Evolutionary conservation across 2,113 vertebrate species (phyloP), one percentile per base, ranked within the genome.

Genomic region (Brachyhypopomus occidentalis): DNA sequence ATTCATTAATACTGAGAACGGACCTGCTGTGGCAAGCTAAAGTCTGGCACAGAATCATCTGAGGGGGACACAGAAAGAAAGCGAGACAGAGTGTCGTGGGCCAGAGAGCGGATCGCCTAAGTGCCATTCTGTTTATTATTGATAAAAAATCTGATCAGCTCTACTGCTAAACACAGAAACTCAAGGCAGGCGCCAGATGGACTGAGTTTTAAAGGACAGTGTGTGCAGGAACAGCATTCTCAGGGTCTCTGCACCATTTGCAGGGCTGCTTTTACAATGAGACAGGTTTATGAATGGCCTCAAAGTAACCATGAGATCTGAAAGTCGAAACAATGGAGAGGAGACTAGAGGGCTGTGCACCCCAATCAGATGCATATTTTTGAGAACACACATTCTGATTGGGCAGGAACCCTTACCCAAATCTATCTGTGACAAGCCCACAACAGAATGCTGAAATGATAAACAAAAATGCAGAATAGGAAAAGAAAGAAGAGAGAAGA

Each of bases 391-490:
- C 78, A 80, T 78, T 78, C 60, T 88, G 80, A 90, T 81, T 88
- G 86, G 86, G 82, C 77, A 75, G 74, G 38, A 38, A 86, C 79
- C 88, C 88, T 92, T 94, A 90, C 86, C 89, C 84, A 84, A 88
- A 89, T 82, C 84, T 81, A 83, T 92, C 90, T 90, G 89, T 86
- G 89, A 86, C 83, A 92, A 88, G 64, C 83, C 82, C 85, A 52
- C 78, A 88, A 78, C 86, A 86, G 88, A 86, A 84, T 19, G 88
- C 89, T 88, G 87, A 90, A 89, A 89, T 89, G 84, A 90, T 19
- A 78, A 78, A 77, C 86, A 89, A 63, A 72, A 69, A 38, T 63
- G 72, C 14, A 79, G 84, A 85, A 87, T 86, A 87, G 78, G 64
- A 88, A 86, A 80, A 80, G 74, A 84, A 75, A 88, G 63, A 79